Conservation (phyloP, 2,888 invertebrate genomes). For the Apamea monoglypha region DNA sequence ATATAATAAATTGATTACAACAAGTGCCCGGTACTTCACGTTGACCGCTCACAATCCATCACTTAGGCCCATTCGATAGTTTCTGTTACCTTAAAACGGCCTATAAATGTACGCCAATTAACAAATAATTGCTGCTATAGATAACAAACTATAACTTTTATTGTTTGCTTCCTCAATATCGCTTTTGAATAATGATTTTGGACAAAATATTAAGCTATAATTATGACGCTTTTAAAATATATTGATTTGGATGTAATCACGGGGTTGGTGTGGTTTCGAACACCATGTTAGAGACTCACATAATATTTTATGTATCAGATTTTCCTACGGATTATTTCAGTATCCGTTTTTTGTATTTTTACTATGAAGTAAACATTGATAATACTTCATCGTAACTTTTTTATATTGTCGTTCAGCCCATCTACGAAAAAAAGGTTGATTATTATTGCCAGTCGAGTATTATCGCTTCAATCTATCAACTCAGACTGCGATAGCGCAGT, state of each 20-base stretch:
- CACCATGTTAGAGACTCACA: not conserved
- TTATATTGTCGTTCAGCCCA: not conserved
- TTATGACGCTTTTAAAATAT: slow-evolving; percentile 23
- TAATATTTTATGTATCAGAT: slow-evolving; percentile 20
- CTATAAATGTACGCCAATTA: slow-evolving; percentile 82
- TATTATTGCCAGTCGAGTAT: not conserved
- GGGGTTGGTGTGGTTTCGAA: not conserved
- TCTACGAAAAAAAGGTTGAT: not conserved
- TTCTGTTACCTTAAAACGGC: slow-evolving; percentile 72
- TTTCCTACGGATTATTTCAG: not conserved
- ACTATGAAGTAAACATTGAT: not conserved
- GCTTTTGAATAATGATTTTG: slow-evolving; percentile 33
- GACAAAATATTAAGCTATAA: slow-evolving; percentile 26
- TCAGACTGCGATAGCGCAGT: too few relatives aligned
- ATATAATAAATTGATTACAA: slow-evolving; percentile 30
- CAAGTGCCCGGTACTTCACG: not conserved
- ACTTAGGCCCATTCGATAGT: slow-evolving; percentile 37
- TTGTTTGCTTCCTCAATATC: slow-evolving; percentile 46
- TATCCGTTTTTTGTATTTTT: not conserved
- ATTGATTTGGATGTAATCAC: slow-evolving; percentile 31
- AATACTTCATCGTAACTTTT: not conserved
- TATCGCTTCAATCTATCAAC: not conserved
- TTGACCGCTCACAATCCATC: slow-evolving; percentile 45
- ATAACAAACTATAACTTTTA: slow-evolving; percentile 66
- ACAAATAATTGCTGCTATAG: slow-evolving; percentile 74